A percentile compares a stretch with the other conserved stretches of the same genome.
phyloP scores from a whole-genome alignment of 2,888 invertebrate species.

The Troides aeacus region DNA sequence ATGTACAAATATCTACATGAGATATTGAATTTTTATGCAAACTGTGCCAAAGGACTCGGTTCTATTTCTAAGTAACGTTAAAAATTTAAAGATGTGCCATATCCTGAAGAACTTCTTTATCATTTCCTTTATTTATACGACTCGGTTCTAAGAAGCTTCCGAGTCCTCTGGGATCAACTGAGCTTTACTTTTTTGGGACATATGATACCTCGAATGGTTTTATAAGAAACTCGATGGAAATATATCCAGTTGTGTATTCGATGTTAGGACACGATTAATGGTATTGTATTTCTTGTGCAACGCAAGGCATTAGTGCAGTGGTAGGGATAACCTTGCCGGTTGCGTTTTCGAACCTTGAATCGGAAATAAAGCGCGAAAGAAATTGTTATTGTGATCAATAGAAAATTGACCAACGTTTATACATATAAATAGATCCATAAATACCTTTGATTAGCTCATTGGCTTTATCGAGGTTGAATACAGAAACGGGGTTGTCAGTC shows the following conservation, averaged over 20 bases:
- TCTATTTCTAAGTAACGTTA: too few species aligned
- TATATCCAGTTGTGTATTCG: background rate
- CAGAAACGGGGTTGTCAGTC: slow-evolving; percentile 15
- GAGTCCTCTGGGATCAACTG: slow-evolving; percentile 1
- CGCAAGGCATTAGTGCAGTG: slow-evolving; percentile 9
- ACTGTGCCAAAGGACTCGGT: too few species aligned
- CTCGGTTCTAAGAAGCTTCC: background rate
- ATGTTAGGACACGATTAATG: slow-evolving; percentile 8
- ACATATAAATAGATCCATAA: slow-evolving; percentile 8
- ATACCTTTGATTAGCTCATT: slow-evolving; percentile 9
- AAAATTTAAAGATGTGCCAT: too few species aligned
- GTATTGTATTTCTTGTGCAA: slow-evolving; percentile 20
- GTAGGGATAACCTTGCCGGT: slow-evolving; percentile 36
- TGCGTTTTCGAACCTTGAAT: slow-evolving; percentile 40
- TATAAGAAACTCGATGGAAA: background rate
- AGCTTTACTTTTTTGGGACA: slow-evolving; percentile 3
- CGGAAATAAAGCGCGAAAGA: slow-evolving; percentile 39
- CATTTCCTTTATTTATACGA: background rate
- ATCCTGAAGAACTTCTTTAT: too few species aligned
- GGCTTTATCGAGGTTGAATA: slow-evolving; percentile 24
- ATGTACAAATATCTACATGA: too few species aligned
- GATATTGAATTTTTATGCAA: too few species aligned
- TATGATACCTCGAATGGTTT: slow-evolving; percentile 4
- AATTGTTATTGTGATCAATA: slow-evolving; percentile 32
- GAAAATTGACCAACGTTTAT: slow-evolving; percentile 25